A percentile compares a stretch with the other conserved stretches of the same genome.
phyloP scores from a whole-genome alignment of 2,888 invertebrate genomes.

The Eubasilissa splendida region DNA sequence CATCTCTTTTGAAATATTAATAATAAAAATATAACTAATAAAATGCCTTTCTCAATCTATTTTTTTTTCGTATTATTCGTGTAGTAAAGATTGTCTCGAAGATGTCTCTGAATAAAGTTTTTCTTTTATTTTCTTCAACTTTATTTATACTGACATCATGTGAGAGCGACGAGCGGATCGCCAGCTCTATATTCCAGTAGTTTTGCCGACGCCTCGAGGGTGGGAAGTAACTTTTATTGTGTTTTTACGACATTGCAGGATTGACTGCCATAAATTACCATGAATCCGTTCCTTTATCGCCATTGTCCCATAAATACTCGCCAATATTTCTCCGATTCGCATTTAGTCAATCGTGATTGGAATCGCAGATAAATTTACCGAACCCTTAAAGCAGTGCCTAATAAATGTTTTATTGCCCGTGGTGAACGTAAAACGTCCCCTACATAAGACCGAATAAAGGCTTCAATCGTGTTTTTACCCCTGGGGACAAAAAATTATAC shows the following conservation, averaged over 20 bases:
- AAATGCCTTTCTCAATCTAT: no score
- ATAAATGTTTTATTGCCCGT: conserved; percentile 48
- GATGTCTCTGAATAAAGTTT: no score
- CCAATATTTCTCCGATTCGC: conserved; percentile 40
- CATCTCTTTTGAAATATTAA: no score
- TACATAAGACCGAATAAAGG: conserved; percentile 24
- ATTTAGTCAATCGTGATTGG: conserved; percentile 41
- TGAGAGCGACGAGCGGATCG: background rate
- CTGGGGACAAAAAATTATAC: conserved; percentile 49
- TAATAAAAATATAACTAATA: no score
- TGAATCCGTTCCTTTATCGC: conserved; percentile 34
- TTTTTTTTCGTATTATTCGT: no score
- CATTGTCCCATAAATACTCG: conserved; percentile 24
- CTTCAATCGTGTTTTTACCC: conserved; percentile 36
- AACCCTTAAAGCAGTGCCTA: conserved; percentile 43
- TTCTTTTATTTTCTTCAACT: background rate
- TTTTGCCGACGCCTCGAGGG: no score
- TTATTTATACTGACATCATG: background rate
- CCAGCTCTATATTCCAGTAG: no score
- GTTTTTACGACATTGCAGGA: conserved; percentile 24
- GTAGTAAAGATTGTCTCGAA: no score
- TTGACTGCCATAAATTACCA: conserved; percentile 28
- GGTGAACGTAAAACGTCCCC: conserved; percentile 30
- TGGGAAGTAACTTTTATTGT: background rate
- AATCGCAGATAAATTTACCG: conserved; percentile 42